Conservation (phyloP, 1,140 invertebrate genomes). For the Brachionus calyciflorus region DNA sequence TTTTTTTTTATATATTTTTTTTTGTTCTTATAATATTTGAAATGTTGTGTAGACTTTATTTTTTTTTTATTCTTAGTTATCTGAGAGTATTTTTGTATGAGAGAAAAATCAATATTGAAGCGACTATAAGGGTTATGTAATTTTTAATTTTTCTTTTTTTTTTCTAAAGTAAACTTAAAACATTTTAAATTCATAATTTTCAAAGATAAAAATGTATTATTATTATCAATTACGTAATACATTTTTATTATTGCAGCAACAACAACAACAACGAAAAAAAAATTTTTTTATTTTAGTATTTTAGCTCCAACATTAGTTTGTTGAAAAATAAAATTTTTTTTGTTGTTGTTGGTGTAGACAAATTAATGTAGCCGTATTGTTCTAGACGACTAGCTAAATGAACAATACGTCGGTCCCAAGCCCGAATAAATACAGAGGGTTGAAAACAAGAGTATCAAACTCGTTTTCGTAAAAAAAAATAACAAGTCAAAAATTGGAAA, state of each 20-base stretch:
- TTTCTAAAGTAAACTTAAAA: constrained; percentile 21
- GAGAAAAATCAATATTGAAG: constrained; percentile 13
- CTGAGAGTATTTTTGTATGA: too few relatives aligned
- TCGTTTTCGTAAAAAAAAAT: constrained; percentile 20
- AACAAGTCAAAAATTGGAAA: not conserved
- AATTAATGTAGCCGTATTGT: constrained; percentile 11
- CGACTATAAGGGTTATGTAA: too few relatives aligned
- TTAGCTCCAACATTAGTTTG: too few relatives aligned
- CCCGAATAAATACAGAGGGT: constrained; percentile 26
- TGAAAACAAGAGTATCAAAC: not conserved
- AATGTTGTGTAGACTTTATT: too few relatives aligned
- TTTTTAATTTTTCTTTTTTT: not conserved
- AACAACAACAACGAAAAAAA: not conserved
- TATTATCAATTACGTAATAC: constrained; percentile 25
- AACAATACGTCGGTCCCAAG: constrained; percentile 18
- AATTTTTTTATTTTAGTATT: constrained; percentile 14
- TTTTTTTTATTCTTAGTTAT: too few relatives aligned
- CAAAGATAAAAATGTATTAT: constrained; percentile 27
- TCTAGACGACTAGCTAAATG: not conserved
- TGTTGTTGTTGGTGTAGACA: not conserved
- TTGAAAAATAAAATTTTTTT: not conserved
- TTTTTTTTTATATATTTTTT: too few relatives aligned
- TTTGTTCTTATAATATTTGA: too few relatives aligned
- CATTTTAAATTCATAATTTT: constrained; percentile 14
- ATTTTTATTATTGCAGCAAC: not conserved